These are phyloP conservation scores for Myanophis thanlyinensis DNA, from an alignment of 2,113 vertebrate genomes.

Conservation along the genomic window DNA sequence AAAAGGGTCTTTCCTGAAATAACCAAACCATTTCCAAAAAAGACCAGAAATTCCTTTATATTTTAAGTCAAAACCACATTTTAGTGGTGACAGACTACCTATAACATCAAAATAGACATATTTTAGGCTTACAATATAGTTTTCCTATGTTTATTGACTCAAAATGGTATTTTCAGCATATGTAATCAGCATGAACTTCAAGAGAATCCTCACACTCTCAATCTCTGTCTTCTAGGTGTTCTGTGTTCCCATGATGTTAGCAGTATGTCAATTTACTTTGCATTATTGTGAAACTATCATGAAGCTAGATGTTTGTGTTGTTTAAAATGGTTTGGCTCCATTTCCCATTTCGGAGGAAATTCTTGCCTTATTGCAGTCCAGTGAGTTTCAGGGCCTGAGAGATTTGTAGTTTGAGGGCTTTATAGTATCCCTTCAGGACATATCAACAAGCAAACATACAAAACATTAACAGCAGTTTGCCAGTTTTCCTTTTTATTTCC, in stretches of 20 bases:
- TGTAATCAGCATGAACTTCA: background rate
- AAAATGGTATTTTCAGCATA: background rate
- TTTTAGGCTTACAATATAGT: background rate
- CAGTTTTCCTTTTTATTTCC: background rate
- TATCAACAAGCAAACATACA: background rate
- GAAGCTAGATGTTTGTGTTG: background rate
- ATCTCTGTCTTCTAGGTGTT: background rate
- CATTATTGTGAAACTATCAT: background rate
- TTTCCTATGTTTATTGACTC: background rate
- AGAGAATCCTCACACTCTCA: background rate
- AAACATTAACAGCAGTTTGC: background rate
- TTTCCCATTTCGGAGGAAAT: background rate
- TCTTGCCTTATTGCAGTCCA: background rate
- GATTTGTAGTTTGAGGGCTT: background rate
- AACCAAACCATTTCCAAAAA: background rate
- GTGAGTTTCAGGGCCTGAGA: background rate
- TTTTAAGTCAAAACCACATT: background rate
- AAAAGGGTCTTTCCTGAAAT: background rate
- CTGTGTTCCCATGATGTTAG: background rate
- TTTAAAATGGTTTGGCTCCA: background rate
- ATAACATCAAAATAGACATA: background rate
- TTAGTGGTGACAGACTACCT: background rate
- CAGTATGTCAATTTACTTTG: background rate
- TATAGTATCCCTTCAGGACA: background rate
- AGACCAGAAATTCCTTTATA: background rate